Evolutionary conservation across 1,140 invertebrate species (phyloP).

Genomic region (Hormaphis cornu): DNA sequence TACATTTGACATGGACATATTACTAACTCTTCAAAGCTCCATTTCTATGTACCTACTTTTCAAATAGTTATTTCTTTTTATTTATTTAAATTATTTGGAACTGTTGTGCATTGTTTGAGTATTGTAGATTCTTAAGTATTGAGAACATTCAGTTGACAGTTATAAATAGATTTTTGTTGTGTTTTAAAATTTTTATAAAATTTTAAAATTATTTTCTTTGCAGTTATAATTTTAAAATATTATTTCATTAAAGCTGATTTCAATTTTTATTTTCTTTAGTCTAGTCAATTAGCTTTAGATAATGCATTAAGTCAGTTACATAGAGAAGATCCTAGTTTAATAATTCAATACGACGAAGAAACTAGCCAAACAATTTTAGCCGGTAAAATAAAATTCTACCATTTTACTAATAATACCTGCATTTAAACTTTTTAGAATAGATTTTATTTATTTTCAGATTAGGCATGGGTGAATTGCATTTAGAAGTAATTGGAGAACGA

Average conservation of each 20-base stretch:
- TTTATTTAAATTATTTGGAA: no score
- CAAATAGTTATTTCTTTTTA: no score
- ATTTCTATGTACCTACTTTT: no score
- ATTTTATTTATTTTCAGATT: conserved; percentile 20
- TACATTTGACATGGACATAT: no score
- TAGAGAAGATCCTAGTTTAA: conserved; percentile 88
- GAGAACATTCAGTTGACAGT: no score
- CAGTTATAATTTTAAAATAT: no score
- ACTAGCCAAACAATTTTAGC: conserved; percentile 79
- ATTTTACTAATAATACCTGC: not conserved
- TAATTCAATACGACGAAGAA: conserved; percentile 62
- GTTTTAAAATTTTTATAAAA: no score
- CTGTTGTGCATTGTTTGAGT: no score
- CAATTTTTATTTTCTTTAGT: conserved; percentile 37
- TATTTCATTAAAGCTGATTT: not conserved
- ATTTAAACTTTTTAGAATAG: not conserved
- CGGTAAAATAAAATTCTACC: conserved; percentile 45
- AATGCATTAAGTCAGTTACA: conserved; percentile 71
- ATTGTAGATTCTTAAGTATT: no score
- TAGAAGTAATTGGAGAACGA: conserved; percentile 86
- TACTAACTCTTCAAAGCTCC: no score
- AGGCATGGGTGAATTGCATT: conserved; percentile 94
- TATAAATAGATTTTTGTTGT: no score
- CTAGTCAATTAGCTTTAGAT: conserved; percentile 68
- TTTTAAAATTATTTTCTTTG: no score